Conservation (phyloP, 2,888 invertebrate genomes). For the Junonia oenone region DNA sequence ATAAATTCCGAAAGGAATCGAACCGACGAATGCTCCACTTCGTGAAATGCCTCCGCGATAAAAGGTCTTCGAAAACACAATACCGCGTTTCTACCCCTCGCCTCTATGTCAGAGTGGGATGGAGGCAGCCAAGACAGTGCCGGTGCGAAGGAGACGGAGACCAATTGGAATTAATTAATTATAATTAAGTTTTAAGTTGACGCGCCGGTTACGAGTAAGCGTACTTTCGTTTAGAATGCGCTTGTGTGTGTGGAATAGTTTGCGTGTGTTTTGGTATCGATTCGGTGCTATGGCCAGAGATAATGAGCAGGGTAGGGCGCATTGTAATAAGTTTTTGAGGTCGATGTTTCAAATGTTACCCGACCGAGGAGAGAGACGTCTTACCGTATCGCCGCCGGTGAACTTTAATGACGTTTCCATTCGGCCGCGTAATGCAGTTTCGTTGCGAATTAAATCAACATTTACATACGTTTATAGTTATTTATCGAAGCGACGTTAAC, state of each 20-base stretch:
- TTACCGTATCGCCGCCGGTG: conserved; percentile 5
- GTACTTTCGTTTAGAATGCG: conserved; percentile 63
- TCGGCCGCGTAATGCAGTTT: conserved; percentile 17
- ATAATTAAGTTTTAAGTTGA: conserved; percentile 91
- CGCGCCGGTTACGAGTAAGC: conserved; percentile 78
- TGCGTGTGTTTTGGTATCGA: conserved; percentile 65
- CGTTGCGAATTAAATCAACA: conserved; percentile 8
- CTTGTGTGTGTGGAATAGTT: conserved; percentile 48
- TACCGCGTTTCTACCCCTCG: conserved; percentile 65
- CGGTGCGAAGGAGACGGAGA: conserved; percentile 61
- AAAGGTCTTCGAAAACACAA: conserved; percentile 78
- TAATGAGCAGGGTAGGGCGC: conserved; percentile 72
- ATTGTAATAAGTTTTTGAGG: conserved; percentile 72
- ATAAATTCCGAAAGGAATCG: conserved; percentile 73
- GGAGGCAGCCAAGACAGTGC: conserved; percentile 66
- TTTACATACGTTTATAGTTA: neutral
- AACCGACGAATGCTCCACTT: conserved; percentile 64
- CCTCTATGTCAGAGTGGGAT: conserved; percentile 53
- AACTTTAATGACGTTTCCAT: conserved; percentile 14
- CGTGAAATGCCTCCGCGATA: conserved; percentile 73
- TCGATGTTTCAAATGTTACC: conserved; percentile 41
- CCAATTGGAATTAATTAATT: conserved; percentile 89
- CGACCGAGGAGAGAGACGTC: conserved; percentile 27
- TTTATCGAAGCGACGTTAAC: neutral
- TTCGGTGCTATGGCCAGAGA: conserved; percentile 73